Percentiles rank a stretch among this genome's conserved stretches.
Conservation (phyloP, 2,113 vertebrate species). For the Indicator maculatus region DNA sequence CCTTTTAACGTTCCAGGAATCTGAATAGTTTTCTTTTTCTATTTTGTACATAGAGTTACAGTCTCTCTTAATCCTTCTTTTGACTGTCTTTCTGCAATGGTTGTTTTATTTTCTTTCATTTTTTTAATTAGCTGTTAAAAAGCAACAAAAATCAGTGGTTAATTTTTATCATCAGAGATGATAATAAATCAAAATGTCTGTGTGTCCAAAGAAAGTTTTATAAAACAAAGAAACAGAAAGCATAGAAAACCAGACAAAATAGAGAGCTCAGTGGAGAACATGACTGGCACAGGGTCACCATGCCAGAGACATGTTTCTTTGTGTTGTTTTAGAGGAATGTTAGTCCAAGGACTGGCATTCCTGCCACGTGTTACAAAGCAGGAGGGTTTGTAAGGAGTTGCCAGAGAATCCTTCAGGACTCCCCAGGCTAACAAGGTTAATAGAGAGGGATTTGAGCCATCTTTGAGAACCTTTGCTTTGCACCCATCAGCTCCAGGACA, state of each 20-base stretch:
- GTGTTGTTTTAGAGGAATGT: neutral
- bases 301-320: neutral
- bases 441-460: neutral
- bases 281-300: neutral
- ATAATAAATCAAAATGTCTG: neutral
- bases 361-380: neutral
- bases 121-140: neutral
- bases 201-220: neutral
- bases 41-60: neutral
- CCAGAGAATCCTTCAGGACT: neutral
- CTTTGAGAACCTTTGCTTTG: neutral
- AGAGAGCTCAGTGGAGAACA: neutral
- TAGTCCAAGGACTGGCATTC: neutral
- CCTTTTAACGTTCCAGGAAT: neutral
- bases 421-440: neutral
- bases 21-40: neutral
- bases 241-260: neutral
- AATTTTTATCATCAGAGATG: neutral
- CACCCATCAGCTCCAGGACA: fast-evolving
- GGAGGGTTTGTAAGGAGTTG: neutral
- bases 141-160: neutral
- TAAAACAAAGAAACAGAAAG: neutral
- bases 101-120: neutral
- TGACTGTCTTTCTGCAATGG: neutral
- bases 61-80: neutral